Conservation (phyloP, 2,113 vertebrate genomes). For the Mus pahari region DNA sequence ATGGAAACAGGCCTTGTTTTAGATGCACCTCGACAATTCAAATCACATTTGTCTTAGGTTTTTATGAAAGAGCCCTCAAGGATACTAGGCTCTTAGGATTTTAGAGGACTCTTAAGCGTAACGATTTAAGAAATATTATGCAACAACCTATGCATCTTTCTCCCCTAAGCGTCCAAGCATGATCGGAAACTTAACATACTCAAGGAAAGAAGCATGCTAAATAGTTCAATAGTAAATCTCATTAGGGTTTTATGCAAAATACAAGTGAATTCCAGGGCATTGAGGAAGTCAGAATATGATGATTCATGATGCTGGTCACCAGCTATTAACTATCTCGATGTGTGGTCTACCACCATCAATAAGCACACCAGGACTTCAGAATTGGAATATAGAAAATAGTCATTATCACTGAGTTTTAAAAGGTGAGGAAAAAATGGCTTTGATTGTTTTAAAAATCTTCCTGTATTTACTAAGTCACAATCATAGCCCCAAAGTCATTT, state of each 20-base stretch:
- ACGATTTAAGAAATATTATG: constrained; percentile 35
- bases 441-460: background rate
- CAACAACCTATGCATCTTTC: background rate
- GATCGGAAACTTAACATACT: constrained; percentile 38
- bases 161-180: background rate
- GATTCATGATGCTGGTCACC: constrained; percentile 10
- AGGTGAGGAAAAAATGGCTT: background rate
- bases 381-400: background rate
- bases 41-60: background rate
- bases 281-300: background rate
- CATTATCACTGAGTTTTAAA: constrained; percentile 13
- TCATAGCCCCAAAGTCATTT: constrained; percentile 20
- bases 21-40: background rate
- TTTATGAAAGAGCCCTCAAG: constrained; percentile 14
- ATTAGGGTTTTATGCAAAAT: constrained; percentile 38
- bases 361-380: background rate
- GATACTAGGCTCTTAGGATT: background rate
- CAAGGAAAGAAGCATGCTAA: background rate
- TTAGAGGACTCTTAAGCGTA: constrained; percentile 19
- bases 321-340: background rate
- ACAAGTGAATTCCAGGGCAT: background rate
- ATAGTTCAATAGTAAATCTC: background rate
- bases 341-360: background rate
- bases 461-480: constrained; percentile 3
- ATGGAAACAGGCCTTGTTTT: background rate